Evolutionary conservation across 2,888 invertebrate genomes (phyloP).

Genomic region (Selenia dentaria): DNA sequence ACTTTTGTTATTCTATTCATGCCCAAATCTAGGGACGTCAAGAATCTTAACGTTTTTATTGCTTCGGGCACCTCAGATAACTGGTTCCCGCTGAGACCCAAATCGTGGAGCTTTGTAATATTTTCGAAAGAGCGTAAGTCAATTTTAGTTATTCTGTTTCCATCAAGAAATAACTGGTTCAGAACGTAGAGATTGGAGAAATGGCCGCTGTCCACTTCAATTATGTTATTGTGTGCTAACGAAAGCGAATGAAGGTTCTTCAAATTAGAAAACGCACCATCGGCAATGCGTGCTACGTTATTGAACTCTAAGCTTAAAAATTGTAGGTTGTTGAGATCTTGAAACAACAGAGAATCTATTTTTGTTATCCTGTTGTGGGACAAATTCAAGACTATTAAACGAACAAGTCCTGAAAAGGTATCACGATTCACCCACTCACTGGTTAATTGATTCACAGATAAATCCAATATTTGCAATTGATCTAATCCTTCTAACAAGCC

Average conservation of each 20-base stretch:
- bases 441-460: constrained; percentile 90
- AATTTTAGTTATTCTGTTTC: constrained; percentile 88
- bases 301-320: constrained; percentile 90
- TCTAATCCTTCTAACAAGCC: constrained; percentile 90
- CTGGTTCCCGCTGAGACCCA: constrained; percentile 90
- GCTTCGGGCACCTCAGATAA: constrained; percentile 89
- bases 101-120: constrained; percentile 90
- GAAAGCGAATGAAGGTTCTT: constrained; percentile 91
- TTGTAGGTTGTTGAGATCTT: constrained; percentile 90
- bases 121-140: constrained; percentile 90
- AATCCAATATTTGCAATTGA: constrained; percentile 89
- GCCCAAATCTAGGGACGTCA: constrained; percentile 92
- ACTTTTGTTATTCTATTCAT: constrained; percentile 91
- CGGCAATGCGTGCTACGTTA: constrained; percentile 87
- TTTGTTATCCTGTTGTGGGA: constrained; percentile 89
- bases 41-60: constrained; percentile 87
- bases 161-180: constrained; percentile 89
- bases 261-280: constrained; percentile 90
- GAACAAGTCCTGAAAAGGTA: constrained; percentile 89
- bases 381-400: constrained; percentile 90
- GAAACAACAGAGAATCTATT: constrained; percentile 89
- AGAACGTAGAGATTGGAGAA: constrained; percentile 90
- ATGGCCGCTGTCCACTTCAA: constrained; percentile 88
- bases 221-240: constrained; percentile 89
- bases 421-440: constrained; percentile 91